Evolutionary conservation across 1,140 invertebrate species (phyloP).

Genomic region (Drosophila orena): DNA sequence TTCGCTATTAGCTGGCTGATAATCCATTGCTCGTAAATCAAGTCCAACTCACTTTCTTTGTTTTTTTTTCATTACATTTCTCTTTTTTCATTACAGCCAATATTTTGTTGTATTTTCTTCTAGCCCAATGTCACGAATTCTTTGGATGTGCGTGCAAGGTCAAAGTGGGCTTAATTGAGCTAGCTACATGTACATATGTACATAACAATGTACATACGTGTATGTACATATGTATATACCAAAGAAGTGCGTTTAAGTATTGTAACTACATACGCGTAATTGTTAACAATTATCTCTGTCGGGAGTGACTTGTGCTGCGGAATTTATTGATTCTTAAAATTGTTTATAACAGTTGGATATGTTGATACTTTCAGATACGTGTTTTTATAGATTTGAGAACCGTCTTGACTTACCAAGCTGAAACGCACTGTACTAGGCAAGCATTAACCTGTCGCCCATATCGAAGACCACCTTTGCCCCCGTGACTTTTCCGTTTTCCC

Average conservation of each 20-base stretch:
- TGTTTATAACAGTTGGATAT: no score
- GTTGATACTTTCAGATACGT: no score
- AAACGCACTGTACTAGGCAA: conserved; percentile 5
- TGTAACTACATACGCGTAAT: conserved; percentile 11
- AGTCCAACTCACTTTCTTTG: conserved; percentile 2
- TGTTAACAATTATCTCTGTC: conserved; percentile 4
- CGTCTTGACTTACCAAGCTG: not conserved
- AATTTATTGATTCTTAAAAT: not conserved
- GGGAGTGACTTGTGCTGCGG: not conserved
- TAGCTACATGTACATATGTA: no score
- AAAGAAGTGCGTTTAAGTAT: not conserved
- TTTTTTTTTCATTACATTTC: not conserved
- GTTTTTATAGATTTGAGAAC: no score
- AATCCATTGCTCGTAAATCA: conserved; percentile 30
- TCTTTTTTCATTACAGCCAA: not conserved
- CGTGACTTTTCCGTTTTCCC: not conserved
- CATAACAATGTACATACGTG: not conserved
- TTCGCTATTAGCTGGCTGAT: conserved; percentile 1
- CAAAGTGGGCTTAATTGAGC: conserved; percentile 14
- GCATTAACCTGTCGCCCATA: not conserved
- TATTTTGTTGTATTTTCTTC: not conserved
- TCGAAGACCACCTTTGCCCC: not conserved
- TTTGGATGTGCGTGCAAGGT: conserved; percentile 33
- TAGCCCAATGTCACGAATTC: conserved; percentile 9
- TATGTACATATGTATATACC: not conserved